Evolutionary conservation across 2,888 invertebrate genomes (phyloP), one percentile per base, ranked within the genome.

Genomic region (Drosophila prostipennis): DNA sequence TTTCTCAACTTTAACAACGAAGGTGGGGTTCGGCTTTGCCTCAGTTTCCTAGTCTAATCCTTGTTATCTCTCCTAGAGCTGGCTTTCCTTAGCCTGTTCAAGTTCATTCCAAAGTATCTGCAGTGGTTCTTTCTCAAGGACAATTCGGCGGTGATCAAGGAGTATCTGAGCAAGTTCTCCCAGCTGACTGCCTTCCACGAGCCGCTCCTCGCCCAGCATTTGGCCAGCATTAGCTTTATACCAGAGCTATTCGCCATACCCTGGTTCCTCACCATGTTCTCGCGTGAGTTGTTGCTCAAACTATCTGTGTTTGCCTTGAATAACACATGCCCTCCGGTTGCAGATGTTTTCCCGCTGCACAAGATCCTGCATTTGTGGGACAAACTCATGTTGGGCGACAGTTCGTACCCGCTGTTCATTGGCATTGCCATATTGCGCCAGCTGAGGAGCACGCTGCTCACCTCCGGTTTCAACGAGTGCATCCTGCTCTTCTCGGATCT

Each of bases 341-440:
- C 92, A 97, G 99, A 99, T 92, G 99, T 99, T 0, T 98, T 99
- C 92, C 99, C 99, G 0, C 93, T 99, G 19, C 98, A 99, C 92
- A 99, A 99, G 93, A 98, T 99, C 74, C 95, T 99, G 58, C 99
- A 99, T 92, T 92, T 99, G 46, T 99, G 99, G 99, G 99, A 99
- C 92, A 98, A 98, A 29, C 93, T 99, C 39, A 93, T 99, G 76
- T 94, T 99, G 23, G 98, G 98, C 68, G 98, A 98, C 87, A 96
- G 97, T 0, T 96, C 98, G 0, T 96, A 98, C 90, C 98, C 99
- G 0, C 93, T 99, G 2, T 98, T 97, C 91, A 97, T 99, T 90
- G 99, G 99, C 1, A 94, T 99, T 8, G 97, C 98, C 0, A 96
- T 99, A 78, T 93, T 99, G 43, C 94, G 96, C 58, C 99, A 99